Percentiles rank a stretch among this genome's conserved stretches.
phyloP scores from a whole-genome alignment of 2,113 vertebrate genomes.

The Scomber japonicus region DNA sequence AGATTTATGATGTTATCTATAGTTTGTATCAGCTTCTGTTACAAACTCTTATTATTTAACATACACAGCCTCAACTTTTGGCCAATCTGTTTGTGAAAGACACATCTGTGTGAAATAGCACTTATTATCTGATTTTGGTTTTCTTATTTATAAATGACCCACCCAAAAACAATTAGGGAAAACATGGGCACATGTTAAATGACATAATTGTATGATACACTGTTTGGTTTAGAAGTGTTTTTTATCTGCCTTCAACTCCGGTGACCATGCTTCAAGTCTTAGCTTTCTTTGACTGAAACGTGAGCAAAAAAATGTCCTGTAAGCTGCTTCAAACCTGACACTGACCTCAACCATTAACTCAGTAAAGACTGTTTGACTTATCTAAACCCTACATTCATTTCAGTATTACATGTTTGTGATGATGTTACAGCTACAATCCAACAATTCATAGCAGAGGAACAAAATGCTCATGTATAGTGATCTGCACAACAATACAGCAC shows the following conservation, averaged over 20 bases:
- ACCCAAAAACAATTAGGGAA: not conserved
- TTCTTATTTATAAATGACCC: not conserved
- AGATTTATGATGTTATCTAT: no score
- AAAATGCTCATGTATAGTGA: no score
- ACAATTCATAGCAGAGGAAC: no score
- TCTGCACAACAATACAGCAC: no score
- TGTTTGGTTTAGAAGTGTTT: not conserved
- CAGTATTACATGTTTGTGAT: not conserved
- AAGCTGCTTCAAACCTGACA: not conserved
- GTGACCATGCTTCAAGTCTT: not conserved
- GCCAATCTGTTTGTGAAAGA: not conserved
- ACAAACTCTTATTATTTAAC: no score
- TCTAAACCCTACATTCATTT: not conserved
- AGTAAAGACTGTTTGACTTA: not conserved
- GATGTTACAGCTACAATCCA: no score
- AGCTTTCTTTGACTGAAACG: not conserved
- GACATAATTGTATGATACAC: conserved; percentile 3
- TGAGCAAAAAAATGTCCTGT: not conserved
- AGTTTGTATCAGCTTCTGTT: no score
- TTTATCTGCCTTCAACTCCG: not conserved
- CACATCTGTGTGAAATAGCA: not conserved
- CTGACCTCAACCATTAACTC: not conserved
- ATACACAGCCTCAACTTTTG: not conserved
- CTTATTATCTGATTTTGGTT: not conserved
- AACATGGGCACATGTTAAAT: not conserved